phyloP scores from a whole-genome alignment of 2,113 vertebrate genomes.

The Rhinoptilus africanus region DNA sequence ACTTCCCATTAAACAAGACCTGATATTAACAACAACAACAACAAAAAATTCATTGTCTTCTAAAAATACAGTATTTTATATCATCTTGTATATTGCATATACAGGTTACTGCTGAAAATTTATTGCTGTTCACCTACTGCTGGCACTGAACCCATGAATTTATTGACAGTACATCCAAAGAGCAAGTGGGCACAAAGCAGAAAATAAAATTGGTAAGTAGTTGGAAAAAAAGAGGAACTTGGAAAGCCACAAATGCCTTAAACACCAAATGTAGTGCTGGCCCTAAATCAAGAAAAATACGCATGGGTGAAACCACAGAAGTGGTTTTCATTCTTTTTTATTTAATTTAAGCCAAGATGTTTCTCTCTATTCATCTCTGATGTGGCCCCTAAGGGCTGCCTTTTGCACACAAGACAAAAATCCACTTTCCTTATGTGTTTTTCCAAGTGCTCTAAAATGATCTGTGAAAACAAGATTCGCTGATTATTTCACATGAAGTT shows the following conservation, averaged over 20 bases:
- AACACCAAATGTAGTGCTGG: not conserved
- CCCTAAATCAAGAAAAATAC: not conserved
- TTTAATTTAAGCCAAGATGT: not conserved
- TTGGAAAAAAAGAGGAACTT: not conserved
- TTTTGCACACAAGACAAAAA: not conserved
- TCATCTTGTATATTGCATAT: not conserved
- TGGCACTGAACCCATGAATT: rapidly evolving
- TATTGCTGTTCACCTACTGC: not conserved
- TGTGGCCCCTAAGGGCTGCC: not conserved
- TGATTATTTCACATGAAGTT: not conserved
- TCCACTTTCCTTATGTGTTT: not conserved
- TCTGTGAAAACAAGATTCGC: not conserved
- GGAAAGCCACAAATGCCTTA: not conserved
- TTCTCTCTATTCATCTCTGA: not conserved
- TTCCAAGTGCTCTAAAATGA: not conserved
- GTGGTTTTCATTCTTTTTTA: not conserved
- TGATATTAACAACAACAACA: not conserved
- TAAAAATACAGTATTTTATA: not conserved
- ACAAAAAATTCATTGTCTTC: not conserved
- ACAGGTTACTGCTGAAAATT: not conserved
- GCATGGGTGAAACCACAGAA: not conserved
- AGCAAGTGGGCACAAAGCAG: not conserved
- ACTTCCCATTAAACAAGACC: not conserved
- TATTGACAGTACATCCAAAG: not conserved
- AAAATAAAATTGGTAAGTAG: not conserved